Evolutionary conservation across 2,888 invertebrate species (phyloP), one percentile per base, ranked within the genome.

Genomic region (Tridacna crocea): DNA sequence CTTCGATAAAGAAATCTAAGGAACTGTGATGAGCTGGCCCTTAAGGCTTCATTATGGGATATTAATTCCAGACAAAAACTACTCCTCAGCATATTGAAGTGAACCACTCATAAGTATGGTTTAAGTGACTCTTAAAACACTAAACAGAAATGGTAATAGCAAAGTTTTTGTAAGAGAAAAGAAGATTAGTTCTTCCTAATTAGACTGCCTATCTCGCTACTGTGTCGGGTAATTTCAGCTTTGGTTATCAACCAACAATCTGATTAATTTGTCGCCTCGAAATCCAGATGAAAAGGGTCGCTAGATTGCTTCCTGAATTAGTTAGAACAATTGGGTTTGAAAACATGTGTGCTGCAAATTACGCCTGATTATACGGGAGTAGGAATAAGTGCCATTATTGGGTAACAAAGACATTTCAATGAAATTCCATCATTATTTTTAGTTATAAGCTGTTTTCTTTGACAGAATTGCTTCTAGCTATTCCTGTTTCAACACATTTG

Each of bases 251-350:
- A 84, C 70, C 66, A 75, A 68, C 72, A 85, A 85, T 85, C 85
- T 77, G 82, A 85, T 85, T 85, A 85, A 85, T 85, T 82, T 82
- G 82, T 82, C 81, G 81, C 84, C 84, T 81, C 77, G 46, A 77
- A 77, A 84, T 77, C 79, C 81, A 77, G 81, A 84, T 81, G 80
- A 84, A 81, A 84, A 84, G 81, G 84, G 84, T 73, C 77, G 74
- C 77, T 79, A 81, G 84, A 84, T 84, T 81, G 84, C 66, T 81
- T 84, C 77, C 75, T 74, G 84, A 84, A 81, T 84, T 84, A 84
- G 81, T 76, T 81, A 84, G 84, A 84, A 84, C 84, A 84, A 84
- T 84, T 73, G 80, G 75, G 73, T 75, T 77, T 65, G 47, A 75
- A 75, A 75, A 48, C 65, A 75, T 63, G 63, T 63, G 63, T 63